Evolutionary conservation across 2,113 vertebrate genomes (phyloP).

Genomic region (Vulpes ferrilata): DNA sequence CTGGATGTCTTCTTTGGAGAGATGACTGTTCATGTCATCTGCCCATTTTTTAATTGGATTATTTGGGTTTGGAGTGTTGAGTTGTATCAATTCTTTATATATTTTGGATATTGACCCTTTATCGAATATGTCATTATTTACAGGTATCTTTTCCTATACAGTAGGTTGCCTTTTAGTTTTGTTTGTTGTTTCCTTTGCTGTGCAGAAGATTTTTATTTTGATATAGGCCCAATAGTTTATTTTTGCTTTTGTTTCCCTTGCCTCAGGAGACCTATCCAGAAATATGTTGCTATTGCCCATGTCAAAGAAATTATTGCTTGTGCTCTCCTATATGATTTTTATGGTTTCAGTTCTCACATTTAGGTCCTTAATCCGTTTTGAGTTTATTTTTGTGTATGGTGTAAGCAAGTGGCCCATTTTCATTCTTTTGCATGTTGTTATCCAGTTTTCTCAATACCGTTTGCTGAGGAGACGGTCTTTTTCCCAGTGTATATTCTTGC

Average conservation of each 20-base stretch:
- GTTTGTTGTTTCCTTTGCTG: background rate
- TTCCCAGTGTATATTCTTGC: background rate
- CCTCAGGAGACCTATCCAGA: background rate
- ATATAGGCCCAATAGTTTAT: background rate
- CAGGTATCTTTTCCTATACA: background rate
- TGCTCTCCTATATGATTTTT: background rate
- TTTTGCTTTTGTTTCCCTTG: background rate
- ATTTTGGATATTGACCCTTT: background rate
- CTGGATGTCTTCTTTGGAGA: background rate
- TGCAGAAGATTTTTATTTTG: background rate
- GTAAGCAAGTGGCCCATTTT: background rate
- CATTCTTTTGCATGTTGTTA: background rate
- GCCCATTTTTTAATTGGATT: background rate
- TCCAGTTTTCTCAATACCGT: background rate
- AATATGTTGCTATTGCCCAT: background rate
- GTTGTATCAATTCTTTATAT: background rate
- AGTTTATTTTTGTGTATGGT: background rate
- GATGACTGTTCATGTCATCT: background rate
- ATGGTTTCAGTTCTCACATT: background rate
- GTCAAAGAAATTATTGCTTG: background rate
- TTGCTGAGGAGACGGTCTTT: background rate
- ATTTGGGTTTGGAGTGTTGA: background rate
- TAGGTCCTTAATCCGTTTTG: background rate
- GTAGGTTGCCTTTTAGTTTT: background rate
- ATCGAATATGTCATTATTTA: background rate